These are phyloP conservation scores for Plestiodon gilberti DNA, from an alignment of 2,113 vertebrate species.

Conservation along the genomic window DNA sequence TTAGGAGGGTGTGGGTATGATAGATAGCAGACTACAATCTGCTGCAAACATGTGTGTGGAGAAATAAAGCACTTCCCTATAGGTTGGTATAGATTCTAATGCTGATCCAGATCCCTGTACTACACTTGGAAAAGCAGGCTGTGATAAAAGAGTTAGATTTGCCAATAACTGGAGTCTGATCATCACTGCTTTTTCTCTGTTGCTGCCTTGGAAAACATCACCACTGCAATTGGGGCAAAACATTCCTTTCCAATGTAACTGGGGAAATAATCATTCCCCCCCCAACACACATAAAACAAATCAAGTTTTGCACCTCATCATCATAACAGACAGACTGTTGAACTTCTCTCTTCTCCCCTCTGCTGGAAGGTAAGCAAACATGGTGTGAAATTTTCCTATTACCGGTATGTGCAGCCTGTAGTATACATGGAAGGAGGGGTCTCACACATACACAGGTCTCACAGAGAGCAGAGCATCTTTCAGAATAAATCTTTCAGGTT, in stretches of 20 bases:
- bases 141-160: neutral
- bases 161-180: neutral
- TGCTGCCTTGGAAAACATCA: neutral
- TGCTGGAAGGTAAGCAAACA: neutral
- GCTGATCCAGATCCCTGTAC: accelerated
- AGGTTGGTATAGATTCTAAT: neutral
- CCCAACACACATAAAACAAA: neutral
- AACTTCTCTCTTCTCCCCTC: neutral
- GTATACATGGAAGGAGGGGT: neutral
- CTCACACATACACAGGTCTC: too few relatives aligned
- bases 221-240: conserved; percentile 16
- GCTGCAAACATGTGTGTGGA: neutral
- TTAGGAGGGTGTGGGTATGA: too few relatives aligned
- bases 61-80: neutral
- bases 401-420: too few relatives aligned
- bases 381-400: neutral
- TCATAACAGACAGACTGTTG: too few relatives aligned
- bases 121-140: accelerated
- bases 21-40: neutral
- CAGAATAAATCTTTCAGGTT: neutral
- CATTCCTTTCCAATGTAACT: accelerated
- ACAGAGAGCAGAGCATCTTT: neutral
- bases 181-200: neutral
- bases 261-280: neutral
- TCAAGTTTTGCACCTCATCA: neutral